Evolutionary conservation across 2,888 invertebrate genomes (phyloP).

Genomic region (Caenorhabditis becei): DNA sequence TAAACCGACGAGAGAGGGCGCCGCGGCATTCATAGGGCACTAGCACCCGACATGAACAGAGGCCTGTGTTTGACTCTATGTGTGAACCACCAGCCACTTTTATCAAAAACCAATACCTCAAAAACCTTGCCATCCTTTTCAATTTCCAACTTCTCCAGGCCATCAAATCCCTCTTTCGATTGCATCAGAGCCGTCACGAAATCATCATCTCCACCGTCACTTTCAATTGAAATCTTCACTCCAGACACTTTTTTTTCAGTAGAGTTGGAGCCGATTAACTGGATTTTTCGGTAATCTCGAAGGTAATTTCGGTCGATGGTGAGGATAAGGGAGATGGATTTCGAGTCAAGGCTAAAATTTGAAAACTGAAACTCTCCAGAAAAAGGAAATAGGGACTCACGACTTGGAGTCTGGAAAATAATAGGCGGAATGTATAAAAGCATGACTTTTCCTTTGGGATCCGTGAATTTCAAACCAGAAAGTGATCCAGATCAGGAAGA

Average conservation of each 20-base stretch:
- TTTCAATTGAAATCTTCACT: background rate
- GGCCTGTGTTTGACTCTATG: too few species aligned
- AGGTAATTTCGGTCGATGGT: slow-evolving; percentile 2
- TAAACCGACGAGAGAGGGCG: too few species aligned
- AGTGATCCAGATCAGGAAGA: background rate
- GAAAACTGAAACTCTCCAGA: background rate
- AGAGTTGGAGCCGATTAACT: background rate
- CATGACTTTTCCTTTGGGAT: background rate
- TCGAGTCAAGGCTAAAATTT: slow-evolving; percentile 5
- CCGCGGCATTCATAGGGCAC: too few species aligned
- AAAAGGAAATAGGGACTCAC: slow-evolving; percentile 8
- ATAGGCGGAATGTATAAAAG: slow-evolving; percentile 5
- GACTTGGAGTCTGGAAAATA: slow-evolving; percentile 9
- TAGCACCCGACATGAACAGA: too few species aligned
- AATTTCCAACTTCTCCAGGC: slow-evolving; percentile 1
- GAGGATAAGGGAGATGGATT: slow-evolving; percentile 1
- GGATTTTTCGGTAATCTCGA: background rate
- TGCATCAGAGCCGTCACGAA: background rate
- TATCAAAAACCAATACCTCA: too few species aligned
- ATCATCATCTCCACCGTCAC: background rate
- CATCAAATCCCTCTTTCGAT: background rate
- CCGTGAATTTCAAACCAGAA: background rate
- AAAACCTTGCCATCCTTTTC: background rate
- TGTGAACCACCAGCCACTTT: too few species aligned
- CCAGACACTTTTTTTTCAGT: background rate